phyloP scores from a whole-genome alignment of 1,140 invertebrate species.

The Subanguina moxae region DNA sequence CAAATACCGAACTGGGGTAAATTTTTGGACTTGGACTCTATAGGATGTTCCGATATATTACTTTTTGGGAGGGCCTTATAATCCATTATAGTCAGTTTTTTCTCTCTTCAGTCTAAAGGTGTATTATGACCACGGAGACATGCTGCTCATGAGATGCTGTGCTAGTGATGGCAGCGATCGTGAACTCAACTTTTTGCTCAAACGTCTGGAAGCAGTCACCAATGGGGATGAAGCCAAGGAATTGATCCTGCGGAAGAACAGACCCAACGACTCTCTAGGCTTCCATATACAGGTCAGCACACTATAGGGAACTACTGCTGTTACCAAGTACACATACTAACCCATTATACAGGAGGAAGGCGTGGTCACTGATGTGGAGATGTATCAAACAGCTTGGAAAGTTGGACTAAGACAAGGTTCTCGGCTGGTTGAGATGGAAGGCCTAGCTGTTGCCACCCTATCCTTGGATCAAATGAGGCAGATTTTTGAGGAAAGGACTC shows the following conservation, averaged over 20 bases:
- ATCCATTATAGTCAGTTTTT: too few species aligned
- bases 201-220: slow-evolving; percentile 48
- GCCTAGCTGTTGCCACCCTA: slow-evolving; percentile 79
- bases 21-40: not conserved
- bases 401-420: slow-evolving; percentile 83
- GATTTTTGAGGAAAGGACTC: slow-evolving; percentile 79
- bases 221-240: slow-evolving; percentile 58
- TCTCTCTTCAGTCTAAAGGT: slow-evolving; percentile 53
- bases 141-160: slow-evolving; percentile 51
- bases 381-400: slow-evolving; percentile 77
- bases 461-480: slow-evolving; percentile 90
- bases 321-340: too few species aligned
- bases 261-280: slow-evolving; percentile 72
- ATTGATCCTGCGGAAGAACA: slow-evolving; percentile 31
- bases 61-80: too few species aligned
- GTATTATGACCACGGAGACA: slow-evolving; percentile 58
- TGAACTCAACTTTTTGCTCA: slow-evolving; percentile 44
- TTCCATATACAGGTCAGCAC: slow-evolving; percentile 94
- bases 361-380: slow-evolving; percentile 86
- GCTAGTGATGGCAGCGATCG: slow-evolving; percentile 47
- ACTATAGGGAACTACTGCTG: too few species aligned
- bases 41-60: slow-evolving; percentile 13
- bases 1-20: slow-evolving; percentile 58
- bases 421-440: slow-evolving; percentile 82
- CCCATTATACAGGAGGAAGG: slow-evolving; percentile 85